Conservation (phyloP, 2,888 invertebrate species). For the Cephus pulcher region DNA sequence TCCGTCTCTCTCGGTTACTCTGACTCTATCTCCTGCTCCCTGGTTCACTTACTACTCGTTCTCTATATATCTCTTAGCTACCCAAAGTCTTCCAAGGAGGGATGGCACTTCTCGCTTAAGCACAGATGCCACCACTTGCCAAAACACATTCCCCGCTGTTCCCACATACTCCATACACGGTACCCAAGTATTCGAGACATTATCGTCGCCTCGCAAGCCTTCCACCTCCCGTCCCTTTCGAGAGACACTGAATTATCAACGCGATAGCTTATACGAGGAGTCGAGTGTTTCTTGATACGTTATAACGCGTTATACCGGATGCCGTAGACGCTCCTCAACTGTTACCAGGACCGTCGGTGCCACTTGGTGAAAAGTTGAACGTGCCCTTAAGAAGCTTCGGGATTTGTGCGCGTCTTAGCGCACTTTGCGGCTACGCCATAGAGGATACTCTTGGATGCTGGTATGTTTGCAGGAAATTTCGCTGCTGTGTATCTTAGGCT, state of each 20-base stretch:
- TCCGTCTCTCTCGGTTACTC: slow-evolving; percentile 10
- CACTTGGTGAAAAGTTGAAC: neutral
- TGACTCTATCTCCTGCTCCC: neutral
- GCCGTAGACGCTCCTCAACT: neutral
- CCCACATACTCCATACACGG: slow-evolving; percentile 8
- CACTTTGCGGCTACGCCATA: neutral
- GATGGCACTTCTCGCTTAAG: slow-evolving; percentile 37
- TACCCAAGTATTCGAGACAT: slow-evolving; percentile 27
- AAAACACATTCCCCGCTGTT: slow-evolving; percentile 41
- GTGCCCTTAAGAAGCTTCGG: neutral
- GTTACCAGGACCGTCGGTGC: neutral
- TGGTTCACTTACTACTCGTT: neutral
- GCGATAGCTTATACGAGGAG: slow-evolving; percentile 8
- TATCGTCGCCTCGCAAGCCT: slow-evolving; percentile 40
- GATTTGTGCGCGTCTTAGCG: neutral
- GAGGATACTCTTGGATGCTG: neutral
- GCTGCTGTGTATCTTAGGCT: neutral
- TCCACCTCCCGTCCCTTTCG: slow-evolving; percentile 4
- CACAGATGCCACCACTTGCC: slow-evolving; percentile 54
- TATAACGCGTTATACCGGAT: neutral
- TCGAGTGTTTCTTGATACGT: slow-evolving; percentile 6
- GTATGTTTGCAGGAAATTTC: neutral
- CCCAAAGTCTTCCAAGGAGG: slow-evolving; percentile 14
- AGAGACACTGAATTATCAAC: slow-evolving; percentile 26
- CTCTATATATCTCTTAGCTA: slow-evolving; percentile 1